phyloP scores from a whole-genome alignment of 2,797 vertebrate species.

The Gymnocypris eckloni region DNA sequence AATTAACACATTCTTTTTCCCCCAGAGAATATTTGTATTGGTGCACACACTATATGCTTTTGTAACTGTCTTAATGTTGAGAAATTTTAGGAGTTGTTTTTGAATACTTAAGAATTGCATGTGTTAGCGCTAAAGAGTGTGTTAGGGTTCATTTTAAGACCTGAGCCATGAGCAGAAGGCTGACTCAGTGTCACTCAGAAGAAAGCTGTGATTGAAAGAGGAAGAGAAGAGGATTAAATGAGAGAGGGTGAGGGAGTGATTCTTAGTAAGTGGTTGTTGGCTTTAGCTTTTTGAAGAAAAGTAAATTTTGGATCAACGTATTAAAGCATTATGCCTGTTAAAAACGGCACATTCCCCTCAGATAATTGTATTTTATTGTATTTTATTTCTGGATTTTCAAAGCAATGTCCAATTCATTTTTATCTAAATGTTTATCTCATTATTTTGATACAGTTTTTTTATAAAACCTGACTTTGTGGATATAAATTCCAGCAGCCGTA shows the following conservation, averaged over 20 bases:
- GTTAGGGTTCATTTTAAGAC: not conserved
- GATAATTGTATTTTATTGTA: not conserved
- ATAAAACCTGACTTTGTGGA: no score
- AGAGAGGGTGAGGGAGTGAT: not conserved
- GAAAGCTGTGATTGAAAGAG: conserved; percentile 31
- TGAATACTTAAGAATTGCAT: not conserved
- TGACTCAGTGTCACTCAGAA: conserved; percentile 8
- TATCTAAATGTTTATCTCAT: not conserved
- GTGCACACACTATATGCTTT: not conserved
- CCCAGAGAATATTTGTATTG: conserved; percentile 6
- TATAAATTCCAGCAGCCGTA: not conserved
- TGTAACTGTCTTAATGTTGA: not conserved
- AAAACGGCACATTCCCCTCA: not conserved
- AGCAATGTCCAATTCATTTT: not conserved
- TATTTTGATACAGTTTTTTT: not conserved
- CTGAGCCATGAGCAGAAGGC: conserved; percentile 10
- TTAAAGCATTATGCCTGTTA: not conserved
- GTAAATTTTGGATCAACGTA: not conserved
- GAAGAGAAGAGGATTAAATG: conserved; percentile 23
- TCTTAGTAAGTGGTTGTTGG: not conserved
- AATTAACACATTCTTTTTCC: conserved; percentile 12
- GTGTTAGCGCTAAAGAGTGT: not conserved
- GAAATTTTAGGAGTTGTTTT: not conserved
- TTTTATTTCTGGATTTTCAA: not conserved
- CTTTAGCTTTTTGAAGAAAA: conserved; percentile 2